Evolutionary conservation across 2,888 invertebrate species (phyloP).

Genomic region (Tubiluchus corallicola): DNA sequence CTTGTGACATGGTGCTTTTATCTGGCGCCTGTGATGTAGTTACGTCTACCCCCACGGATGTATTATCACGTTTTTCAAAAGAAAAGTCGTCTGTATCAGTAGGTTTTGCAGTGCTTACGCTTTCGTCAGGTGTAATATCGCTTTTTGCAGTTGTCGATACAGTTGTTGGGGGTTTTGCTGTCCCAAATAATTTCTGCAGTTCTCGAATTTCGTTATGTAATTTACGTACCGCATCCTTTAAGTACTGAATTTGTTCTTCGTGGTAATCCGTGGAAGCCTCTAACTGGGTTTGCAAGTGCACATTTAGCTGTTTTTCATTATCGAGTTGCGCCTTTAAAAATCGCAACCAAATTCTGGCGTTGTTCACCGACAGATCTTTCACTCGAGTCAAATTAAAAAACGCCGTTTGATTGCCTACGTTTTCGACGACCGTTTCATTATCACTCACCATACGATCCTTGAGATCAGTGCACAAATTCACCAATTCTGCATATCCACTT

Average conservation of each 20-base stretch:
- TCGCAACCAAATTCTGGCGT: conserved; percentile 1
- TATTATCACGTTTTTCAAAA: no score
- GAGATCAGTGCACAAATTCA: background rate
- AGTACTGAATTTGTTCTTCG: background rate
- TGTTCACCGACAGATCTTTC: background rate
- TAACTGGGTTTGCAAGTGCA: background rate
- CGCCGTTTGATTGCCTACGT: background rate
- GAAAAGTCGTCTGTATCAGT: no score
- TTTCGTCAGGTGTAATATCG: no score
- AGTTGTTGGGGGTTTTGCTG: no score
- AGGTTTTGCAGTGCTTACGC: no score
- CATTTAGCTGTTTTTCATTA: background rate
- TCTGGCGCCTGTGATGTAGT: no score
- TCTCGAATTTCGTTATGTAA: background rate
- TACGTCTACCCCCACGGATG: no score
- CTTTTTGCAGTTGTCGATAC: no score
- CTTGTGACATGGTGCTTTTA: no score
- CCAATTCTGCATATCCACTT: background rate
- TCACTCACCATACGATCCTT: background rate
- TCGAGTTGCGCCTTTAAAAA: background rate
- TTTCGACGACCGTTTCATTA: background rate
- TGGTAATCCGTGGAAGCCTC: background rate
- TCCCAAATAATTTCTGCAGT: no score
- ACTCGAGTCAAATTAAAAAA: background rate
- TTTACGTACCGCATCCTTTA: background rate